Base-by-base conservation (phyloP, 2,888 invertebrate species). In the Scotopteryx bipunctaria region DNA sequence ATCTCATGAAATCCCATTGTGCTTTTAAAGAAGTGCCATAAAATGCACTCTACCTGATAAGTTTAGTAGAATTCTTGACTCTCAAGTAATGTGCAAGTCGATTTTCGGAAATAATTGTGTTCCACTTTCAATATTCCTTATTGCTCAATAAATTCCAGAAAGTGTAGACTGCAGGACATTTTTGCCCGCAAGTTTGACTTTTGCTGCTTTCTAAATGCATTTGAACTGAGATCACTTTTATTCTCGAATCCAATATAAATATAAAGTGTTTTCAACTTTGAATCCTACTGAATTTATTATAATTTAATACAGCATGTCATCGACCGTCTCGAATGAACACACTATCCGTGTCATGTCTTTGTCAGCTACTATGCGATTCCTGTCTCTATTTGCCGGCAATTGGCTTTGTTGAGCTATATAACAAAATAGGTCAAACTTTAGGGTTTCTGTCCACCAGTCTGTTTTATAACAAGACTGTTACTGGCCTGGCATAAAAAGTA, bases 351-450 rank as follows among this genome's bases (percentile, higher is more conserved):
- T n/a, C n/a, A 13, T 36, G 36, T 13, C 13, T 21, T 40, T 29
- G 17, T 15, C 11, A 27, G 6, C 40, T 40, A 27, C 17, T 29
- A 36, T 13, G n/a, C 11, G 15, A 27, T 44, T 40, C 13, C 32
- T 38, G 46, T n/a, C 1, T 13, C 23, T 16, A 27, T 21, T 17
- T 27, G 15, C 27, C 29, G 27, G 14, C 14, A 13, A 37, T 33
- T 23, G 2, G 16, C 25, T 40, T 35, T 37, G 36, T 46, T 52
- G 45, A 19, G 23, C 35, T 31, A 23, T 38, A 19, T 11, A 29
- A 15, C 19, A 32, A 53, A 47, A 42, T 47, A 53, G 47, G 52
- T 33, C 37, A 47, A 32, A 19, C n/a, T n/a, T n/a, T n/a, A n/a
- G n/a, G n/a, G n/a, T n/a, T n/a, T n/a, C n/a, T n/a, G n/a, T n/a